These are phyloP conservation scores for Cataglyphis altisquamis DNA, from an alignment of 2,888 invertebrate genomes.

Conservation along the genomic window DNA sequence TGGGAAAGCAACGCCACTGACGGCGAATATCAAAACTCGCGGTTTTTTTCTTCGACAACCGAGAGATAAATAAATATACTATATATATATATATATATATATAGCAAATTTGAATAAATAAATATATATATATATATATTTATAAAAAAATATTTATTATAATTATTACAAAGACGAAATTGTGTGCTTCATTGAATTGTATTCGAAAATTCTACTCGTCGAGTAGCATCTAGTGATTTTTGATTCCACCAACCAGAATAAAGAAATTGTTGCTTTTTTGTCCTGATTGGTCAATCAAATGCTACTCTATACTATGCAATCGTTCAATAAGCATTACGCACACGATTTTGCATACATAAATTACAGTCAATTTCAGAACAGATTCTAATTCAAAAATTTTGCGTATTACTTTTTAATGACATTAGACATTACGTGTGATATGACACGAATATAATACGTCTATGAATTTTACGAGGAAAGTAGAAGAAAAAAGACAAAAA, in stretches of 20 bases:
- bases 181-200: neutral
- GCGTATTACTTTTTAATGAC: neutral
- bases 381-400: neutral
- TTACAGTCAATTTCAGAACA: neutral
- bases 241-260: neutral
- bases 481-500: neutral
- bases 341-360: too few relatives aligned
- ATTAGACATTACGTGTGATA: neutral
- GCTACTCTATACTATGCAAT: too few relatives aligned
- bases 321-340: too few relatives aligned
- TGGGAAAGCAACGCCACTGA: conserved; percentile 72
- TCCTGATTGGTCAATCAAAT: neutral
- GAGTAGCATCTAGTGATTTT: neutral
- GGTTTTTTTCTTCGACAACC: neutral
- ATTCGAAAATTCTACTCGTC: neutral
- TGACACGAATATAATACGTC: neutral
- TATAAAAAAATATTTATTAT: neutral
- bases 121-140: neutral
- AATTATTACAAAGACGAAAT: neutral
- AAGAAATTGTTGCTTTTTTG: neutral
- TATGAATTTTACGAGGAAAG: neutral
- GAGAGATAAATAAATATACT: neutral
- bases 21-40: conserved; percentile 67
- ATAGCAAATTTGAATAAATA: neutral
- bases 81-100: neutral